Conservation (phyloP, 2,797 vertebrate species). For the Coregonus sp. region DNA sequence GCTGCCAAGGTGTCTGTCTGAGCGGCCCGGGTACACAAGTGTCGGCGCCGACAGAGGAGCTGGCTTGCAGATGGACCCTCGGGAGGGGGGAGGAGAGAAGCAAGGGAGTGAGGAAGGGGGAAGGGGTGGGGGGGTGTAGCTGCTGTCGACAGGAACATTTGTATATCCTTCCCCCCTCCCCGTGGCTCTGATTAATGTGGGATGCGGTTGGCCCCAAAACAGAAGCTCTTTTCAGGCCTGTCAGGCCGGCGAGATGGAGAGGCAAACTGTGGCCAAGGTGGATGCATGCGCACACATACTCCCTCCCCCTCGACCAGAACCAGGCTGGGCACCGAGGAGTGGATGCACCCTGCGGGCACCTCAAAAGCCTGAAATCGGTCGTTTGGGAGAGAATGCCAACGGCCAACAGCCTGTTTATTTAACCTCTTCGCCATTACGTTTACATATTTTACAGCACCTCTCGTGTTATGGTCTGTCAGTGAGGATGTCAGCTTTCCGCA, state of each 20-base stretch:
- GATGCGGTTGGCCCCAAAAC: conserved; percentile 65
- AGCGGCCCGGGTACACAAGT: not conserved
- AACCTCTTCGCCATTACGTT: not conserved
- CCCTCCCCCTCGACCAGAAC: not conserved
- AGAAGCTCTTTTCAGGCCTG: conserved; percentile 68
- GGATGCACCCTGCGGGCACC: conserved; percentile 56
- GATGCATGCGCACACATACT: conserved; percentile 42
- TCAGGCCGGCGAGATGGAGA: conserved; percentile 72
- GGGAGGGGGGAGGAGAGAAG: conserved; percentile 19
- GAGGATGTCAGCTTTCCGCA: not conserved
- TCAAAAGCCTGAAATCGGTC: conserved; percentile 57
- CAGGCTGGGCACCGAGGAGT: conserved; percentile 20
- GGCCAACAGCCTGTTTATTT: conserved; percentile 24
- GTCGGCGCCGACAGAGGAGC: conserved; percentile 9
- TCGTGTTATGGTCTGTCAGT: not conserved
- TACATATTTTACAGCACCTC: not conserved
- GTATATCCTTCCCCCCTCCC: conserved; percentile 26
- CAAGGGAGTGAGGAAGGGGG: not conserved
- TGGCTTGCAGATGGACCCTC: not conserved
- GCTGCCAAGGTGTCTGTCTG: conserved; percentile 36
- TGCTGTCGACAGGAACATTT: conserved; percentile 20
- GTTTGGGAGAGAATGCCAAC: conserved; percentile 50
- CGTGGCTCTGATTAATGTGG: conserved; percentile 69
- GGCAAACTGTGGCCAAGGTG: conserved; percentile 75
- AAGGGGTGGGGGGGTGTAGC: conserved; percentile 7